phyloP scores from a whole-genome alignment of 1,140 invertebrate genomes.

The Bombus picipes region DNA sequence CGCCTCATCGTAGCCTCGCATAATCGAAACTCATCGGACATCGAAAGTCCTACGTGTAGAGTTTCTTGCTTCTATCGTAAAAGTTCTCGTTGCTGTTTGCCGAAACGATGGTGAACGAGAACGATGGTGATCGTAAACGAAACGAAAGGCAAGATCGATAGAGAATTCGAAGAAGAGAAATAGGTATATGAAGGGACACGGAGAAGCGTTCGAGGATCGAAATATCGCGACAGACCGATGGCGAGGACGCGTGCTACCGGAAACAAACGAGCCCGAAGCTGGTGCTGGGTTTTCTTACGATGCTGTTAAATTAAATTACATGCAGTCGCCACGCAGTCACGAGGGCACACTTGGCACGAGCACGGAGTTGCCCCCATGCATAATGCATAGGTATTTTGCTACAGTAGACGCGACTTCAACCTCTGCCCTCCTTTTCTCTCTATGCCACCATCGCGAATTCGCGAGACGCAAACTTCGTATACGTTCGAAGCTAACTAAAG shows the following conservation, averaged over 20 bases:
- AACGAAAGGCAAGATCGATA: too few relatives aligned
- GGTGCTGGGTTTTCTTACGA: conserved; percentile 73
- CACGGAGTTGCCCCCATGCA: conserved; percentile 73
- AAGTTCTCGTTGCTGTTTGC: too few relatives aligned
- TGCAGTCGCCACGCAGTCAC: conserved; percentile 78
- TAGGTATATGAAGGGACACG: too few relatives aligned
- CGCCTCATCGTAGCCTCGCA: too few relatives aligned
- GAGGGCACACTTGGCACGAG: conserved; percentile 79
- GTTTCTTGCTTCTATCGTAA: too few relatives aligned
- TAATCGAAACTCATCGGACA: too few relatives aligned
- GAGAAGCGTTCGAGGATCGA: neutral
- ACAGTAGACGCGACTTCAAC: conserved; percentile 61
- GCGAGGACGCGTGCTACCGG: neutral
- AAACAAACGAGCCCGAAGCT: neutral
- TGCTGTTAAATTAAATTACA: conserved; percentile 81
- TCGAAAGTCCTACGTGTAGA: too few relatives aligned
- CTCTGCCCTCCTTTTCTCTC: conserved; percentile 19
- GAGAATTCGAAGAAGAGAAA: too few relatives aligned
- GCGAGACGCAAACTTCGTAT: conserved; percentile 31
- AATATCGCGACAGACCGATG: neutral
- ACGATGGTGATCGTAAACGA: too few relatives aligned
- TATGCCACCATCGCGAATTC: conserved; percentile 49
- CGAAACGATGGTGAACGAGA: too few relatives aligned
- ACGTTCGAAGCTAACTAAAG: too few relatives aligned
- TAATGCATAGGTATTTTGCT: conserved; percentile 81